phyloP scores from a whole-genome alignment of 2,888 invertebrate genomes.

The Ryuthela nishihirai region DNA sequence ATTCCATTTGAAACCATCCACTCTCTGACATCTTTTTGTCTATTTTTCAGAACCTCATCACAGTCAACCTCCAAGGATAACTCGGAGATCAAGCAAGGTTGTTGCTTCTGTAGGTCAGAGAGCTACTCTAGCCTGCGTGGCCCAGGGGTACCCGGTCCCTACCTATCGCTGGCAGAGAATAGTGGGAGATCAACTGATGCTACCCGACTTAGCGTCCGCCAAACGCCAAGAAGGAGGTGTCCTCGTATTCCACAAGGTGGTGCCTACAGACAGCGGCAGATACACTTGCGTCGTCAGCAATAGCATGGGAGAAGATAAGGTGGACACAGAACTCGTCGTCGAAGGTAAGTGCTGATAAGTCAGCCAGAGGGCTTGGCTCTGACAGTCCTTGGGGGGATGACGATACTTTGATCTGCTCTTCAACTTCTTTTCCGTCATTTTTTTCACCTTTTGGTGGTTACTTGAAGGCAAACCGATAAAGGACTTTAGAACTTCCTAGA shows the following conservation, averaged over 20 bases:
- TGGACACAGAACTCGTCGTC: conserved; percentile 47
- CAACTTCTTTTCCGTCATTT: no score
- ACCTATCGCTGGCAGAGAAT: conserved; percentile 59
- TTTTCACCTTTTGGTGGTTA: no score
- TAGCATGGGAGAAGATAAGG: conserved; percentile 46
- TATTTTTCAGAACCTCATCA: conserved; percentile 34
- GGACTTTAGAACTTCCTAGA: no score
- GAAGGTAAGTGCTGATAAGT: conserved; percentile 50
- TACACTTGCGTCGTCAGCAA: conserved; percentile 51
- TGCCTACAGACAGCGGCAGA: conserved; percentile 47
- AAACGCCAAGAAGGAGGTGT: conserved; percentile 47
- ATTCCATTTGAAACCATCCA: no score
- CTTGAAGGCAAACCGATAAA: no score
- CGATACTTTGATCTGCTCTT: no score
- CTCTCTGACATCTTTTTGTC: no score
- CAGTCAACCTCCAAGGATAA: conserved; percentile 39
- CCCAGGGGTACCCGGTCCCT: conserved; percentile 69
- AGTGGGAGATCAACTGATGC: conserved; percentile 35
- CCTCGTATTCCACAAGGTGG: conserved; percentile 46
- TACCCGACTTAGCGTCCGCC: conserved; percentile 45
- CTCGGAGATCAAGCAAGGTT: conserved; percentile 23
- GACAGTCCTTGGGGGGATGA: no score
- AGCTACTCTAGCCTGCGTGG: conserved; percentile 64
- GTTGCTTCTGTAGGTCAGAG: conserved; percentile 47
- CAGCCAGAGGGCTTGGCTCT: no score